Base-by-base conservation (phyloP, 1,140 invertebrate genomes). In the Samia ricini region DNA sequence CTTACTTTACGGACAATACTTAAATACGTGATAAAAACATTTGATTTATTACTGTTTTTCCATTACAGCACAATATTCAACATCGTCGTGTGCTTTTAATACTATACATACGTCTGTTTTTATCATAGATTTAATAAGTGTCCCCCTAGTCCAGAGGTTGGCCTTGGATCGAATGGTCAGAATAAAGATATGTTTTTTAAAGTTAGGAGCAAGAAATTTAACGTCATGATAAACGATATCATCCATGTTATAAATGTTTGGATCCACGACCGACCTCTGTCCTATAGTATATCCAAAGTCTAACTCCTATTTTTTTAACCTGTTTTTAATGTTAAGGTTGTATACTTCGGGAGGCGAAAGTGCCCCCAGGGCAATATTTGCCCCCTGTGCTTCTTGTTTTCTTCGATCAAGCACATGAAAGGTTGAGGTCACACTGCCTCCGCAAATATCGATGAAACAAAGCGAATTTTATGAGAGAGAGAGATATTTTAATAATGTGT, bases 261-360 rank as follows among this genome's bases (percentile, higher is more conserved):
- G 33, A 42, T 42, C 33, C 33, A 42, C 33, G 33, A 42, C 15
- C 15, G 33, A 42, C 33, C 33, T 42, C 33, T 42, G 33, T 12
- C 1, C 33, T 42, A 42, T 83, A 81, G 70, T 87, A 89, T 86
- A 89, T 85, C 86, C 86, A 87, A 89, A 81, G 73, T 89, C 86
- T 89, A 85, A 85, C 83, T 89, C 86, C 86, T 89, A 89, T 89
- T 89, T 89, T 89, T 89, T 89, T 88, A 88, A 79, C 79, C 84
- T 86, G 75, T 89, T 88, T 88, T 85, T 85, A 81, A 87, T 76
- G 80, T 86, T 89, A 89, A 87, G 83, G 76, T 81, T 87, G 70
- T 86, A 88, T 88, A 85, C 72, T 81, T 87, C 70, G 68, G 58
- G 76, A 81, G 77, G 74, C 64, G 67, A 49, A 67, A 61, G 60